Conservation (phyloP, 2,113 vertebrate species). For the Hydrochoerus hydrochaeris region DNA sequence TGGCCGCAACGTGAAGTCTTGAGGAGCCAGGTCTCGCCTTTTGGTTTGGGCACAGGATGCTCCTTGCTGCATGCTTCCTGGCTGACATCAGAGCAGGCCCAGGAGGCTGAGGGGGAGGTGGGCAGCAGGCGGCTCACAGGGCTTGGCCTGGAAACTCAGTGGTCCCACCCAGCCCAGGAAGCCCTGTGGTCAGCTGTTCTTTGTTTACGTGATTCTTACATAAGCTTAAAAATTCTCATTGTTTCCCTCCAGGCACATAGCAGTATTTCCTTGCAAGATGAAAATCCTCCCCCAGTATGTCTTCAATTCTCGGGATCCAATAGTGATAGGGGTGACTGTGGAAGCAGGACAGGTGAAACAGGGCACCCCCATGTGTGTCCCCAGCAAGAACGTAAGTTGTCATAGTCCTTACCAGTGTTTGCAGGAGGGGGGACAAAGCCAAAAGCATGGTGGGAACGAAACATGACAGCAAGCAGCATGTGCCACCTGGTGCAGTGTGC, state of each 20-base stretch:
- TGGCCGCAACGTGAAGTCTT: background rate
- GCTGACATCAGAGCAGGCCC: background rate
- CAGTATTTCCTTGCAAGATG: slow-evolving; percentile 97
- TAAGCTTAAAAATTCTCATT: slow-evolving; percentile 4
- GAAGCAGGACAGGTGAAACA: slow-evolving; percentile 95
- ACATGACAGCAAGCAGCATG: too few relatives aligned
- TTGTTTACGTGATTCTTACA: background rate
- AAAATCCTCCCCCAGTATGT: slow-evolving; percentile 97
- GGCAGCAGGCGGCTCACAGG: too few relatives aligned
- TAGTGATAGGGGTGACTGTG: slow-evolving; percentile 95
- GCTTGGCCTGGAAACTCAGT: too few relatives aligned
- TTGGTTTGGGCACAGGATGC: background rate
- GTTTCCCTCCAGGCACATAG: slow-evolving; percentile 89
- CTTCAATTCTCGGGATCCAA: slow-evolving; percentile 99
- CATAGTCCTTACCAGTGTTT: background rate
- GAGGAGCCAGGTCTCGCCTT: too few relatives aligned
- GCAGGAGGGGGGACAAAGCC: background rate
- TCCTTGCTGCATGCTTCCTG: too few relatives aligned
- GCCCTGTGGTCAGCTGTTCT: background rate
- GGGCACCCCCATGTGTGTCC: slow-evolving; percentile 96
- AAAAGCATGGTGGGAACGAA: background rate
- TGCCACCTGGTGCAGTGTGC: background rate
- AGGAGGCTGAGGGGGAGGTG: background rate
- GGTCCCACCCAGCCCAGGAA: too few relatives aligned
- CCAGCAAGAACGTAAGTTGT: slow-evolving; percentile 95